Evolutionary conservation across 2,113 vertebrate species (phyloP).

Genomic region (Blennius ocellaris): DNA sequence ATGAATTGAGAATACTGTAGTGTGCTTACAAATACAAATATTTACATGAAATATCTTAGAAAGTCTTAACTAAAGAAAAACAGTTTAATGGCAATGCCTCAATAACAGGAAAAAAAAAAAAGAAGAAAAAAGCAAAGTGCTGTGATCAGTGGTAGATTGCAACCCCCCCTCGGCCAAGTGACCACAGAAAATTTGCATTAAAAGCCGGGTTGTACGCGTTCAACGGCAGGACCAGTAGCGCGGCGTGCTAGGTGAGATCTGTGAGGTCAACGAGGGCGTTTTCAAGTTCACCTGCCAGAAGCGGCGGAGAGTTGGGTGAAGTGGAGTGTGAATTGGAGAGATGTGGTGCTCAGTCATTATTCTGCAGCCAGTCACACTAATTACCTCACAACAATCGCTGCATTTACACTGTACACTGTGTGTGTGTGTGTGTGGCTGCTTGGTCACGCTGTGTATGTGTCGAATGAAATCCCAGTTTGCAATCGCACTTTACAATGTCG

Average conservation of each 20-base stretch:
- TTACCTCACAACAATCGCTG: conserved; percentile 31
- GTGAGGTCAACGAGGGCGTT: conserved; percentile 34
- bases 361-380: conserved; percentile 45
- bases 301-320: conserved; percentile 19
- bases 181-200: not conserved
- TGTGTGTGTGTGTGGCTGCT: not conserved
- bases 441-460: not conserved
- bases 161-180: conserved; percentile 9
- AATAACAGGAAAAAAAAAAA: too few species aligned
- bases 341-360: conserved; percentile 45
- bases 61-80: too few species aligned
- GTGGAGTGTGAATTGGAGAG: conserved; percentile 35
- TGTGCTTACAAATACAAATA: too few species aligned
- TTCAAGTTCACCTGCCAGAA: conserved; percentile 29
- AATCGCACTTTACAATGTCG: not conserved
- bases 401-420: conserved; percentile 2
- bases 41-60: too few species aligned
- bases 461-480: not conserved
- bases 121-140: not conserved
- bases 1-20: conserved; percentile 5
- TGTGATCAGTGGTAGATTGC: conserved; percentile 25
- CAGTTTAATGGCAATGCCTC: too few species aligned
- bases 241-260: conserved; percentile 12
- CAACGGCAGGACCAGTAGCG: conserved; percentile 24
- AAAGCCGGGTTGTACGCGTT: conserved; percentile 17